Base-by-base conservation (phyloP, 2,888 invertebrate genomes). In the Drosophila lutescens region DNA sequence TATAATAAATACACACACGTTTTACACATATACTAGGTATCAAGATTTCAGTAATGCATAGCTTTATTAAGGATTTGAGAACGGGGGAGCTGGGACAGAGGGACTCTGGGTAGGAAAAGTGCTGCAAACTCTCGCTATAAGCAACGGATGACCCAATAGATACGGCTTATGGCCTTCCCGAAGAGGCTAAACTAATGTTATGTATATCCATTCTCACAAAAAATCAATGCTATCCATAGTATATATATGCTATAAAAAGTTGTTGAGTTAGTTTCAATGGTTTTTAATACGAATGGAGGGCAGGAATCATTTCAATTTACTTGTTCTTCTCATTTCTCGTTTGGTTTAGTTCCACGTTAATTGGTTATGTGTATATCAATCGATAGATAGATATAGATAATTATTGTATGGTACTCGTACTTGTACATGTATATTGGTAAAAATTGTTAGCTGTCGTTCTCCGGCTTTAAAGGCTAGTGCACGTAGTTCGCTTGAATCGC, bases 271-370 rank as follows among this genome's bases (percentile, higher is more conserved):
- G 76, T 78, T 86, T 86, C 69, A 80, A 76, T 89, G 73, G 83
- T 86, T 84, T 87, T 85, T 89, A 88, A 86, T 89, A 89, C 86
- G 89, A 89, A 86, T 89, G 89, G 89, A 90, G 90, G 90, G 90
- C 90, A 91, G 91, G 91, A 90, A 90, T 90, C 88, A 89, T 90
- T 90, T 90, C 91, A 90, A 83, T 85, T 84, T 86, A 86, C 84
- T 88, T 88, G 88, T 78, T 88, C 54, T 44, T 74, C 59, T 67
- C 59, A 58, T 76, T 76, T 62, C 51, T 87, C 74, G 70, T 69
- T 75, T 83, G 65, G 78, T 78, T 76, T 76, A 54, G 54, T 66
- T 76, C 71, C 47, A 75, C 71, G 58, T 61, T 56, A 71, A 67
- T 58, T 74, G 57, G 58, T 58, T 74, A 70, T 74, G 62, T 63